Evolutionary conservation across 2,888 invertebrate genomes (phyloP).

Genomic region (Geotrupes spiniger): DNA sequence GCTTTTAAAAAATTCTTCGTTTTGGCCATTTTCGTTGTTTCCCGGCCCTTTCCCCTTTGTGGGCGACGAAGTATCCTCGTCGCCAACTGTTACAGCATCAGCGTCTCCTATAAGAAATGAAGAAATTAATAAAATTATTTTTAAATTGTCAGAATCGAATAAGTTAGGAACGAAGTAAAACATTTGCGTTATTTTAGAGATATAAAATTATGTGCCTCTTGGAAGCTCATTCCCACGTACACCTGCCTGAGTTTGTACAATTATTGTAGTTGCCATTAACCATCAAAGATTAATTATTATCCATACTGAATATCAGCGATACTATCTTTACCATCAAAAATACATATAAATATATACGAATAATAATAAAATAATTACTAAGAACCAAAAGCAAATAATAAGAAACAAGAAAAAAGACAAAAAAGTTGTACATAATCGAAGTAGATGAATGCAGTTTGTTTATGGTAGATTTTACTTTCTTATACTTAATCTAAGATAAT

Average conservation of each 20-base stretch:
- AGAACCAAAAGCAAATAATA: no score
- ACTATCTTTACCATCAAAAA: no score
- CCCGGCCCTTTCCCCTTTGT: conserved; percentile 9
- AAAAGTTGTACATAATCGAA: no score
- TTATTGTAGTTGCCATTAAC: not conserved
- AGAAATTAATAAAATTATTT: not conserved
- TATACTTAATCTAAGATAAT: no score
- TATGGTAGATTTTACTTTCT: no score
- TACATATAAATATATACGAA: no score
- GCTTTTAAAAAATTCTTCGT: conserved; percentile 14
- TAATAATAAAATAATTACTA: no score
- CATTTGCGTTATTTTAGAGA: conserved; percentile 8
- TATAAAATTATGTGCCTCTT: conserved; percentile 33
- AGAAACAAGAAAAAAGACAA: no score
- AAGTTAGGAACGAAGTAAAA: conserved; percentile 1
- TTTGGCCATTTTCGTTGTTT: conserved; percentile 9
- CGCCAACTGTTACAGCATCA: conserved; percentile 14
- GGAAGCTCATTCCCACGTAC: conserved; percentile 2
- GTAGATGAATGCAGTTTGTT: no score
- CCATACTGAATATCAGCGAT: no score
- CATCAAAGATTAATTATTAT: no score
- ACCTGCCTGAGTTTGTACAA: conserved; percentile 4
- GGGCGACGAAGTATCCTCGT: conserved; percentile 10
- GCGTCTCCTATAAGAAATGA: conserved; percentile 18
- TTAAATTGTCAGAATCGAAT: conserved; percentile 3